Evolutionary conservation across 2,797 vertebrate species (phyloP), one percentile per base, ranked within the genome.

Genomic region (Eutrigla gurnardus): DNA sequence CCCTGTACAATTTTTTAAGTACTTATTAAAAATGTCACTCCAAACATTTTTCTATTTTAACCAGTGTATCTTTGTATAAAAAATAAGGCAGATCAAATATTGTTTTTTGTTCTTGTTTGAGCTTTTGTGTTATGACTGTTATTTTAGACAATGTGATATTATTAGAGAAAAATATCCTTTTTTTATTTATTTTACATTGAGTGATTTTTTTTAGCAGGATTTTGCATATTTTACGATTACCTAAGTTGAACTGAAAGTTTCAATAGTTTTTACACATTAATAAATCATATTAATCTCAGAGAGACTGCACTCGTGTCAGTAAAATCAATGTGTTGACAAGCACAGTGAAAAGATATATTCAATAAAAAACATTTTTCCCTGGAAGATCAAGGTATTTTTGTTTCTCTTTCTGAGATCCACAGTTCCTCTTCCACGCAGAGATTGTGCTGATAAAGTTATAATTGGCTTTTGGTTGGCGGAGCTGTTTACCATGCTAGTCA

Each of bases 401-500:
- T 91, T 80, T 86, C 80, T 80, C 85, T 82, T 85, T 80, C 76
- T 67, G 77, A 81, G 60, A 85, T 81, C 77, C 67, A 67, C 77
- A 62, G 78, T 83, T 90, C 75, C 83, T 84, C 85, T 87, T 86
- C 91, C 67, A 14, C 81, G 55, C 82, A 66, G 71, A 89, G 76
- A 87, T 86, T 84, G 81, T 78, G 78, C 87, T 90, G 91, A 90
- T 93, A 93, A 91, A 91, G 85, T 94, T 95, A 92, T 95, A 95
- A 94, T 94, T 94, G 93, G 94, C 85, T 91, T 94, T 92, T 86
- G 90, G 88, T 93, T 86, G 85, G 80, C 73, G 81, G 83, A 87
- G 83, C 86, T 93, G 92, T 94, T 95, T 94, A 92, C 92, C 75
- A 78, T 73, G 65, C 89, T 86, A 92, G 93, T 94, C 94, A 94